Base-by-base conservation (phyloP, 2,113 vertebrate species). In the Thryonomys swinderianus region DNA sequence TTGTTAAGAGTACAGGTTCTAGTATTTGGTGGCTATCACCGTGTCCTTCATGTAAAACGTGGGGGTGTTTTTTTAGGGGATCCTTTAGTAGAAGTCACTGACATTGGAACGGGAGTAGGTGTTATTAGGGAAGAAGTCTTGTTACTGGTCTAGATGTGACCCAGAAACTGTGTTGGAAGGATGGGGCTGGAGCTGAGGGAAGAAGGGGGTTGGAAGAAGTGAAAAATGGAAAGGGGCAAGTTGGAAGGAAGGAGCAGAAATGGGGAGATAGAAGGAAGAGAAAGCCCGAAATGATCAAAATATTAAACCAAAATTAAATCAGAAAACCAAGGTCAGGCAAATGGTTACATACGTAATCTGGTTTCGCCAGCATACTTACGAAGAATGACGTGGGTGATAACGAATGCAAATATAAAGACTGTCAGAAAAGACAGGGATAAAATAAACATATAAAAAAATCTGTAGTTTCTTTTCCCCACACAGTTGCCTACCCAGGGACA, bases 391-490 rank as follows among this genome's bases (percentile, higher is more conserved):
- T 99, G 99, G 93, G 99, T 99, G 98, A 99, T 99, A 99, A 99
- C 99, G 95, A 99, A 99, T 98, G 99, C 99, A 97, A 99, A 99
- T 99, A 99, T 99, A 99, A 99, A 99, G 98, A 99, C 99, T 97
- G 99, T 99, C 98, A 99, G 99, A 99, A 99, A 99, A 98, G 99
- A 99, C 97, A 99, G 99, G 88, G 99, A 99, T 98, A 99, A 99
- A 99, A 99, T 99, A 98, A 99, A 99, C 99, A 99, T 99, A 99
- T 99, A 99, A 99, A 99, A 99, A 99, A 99, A 99, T 97, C 99
- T 99, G 99, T 99, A 99, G 99, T 99, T 99, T 99, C 99, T 99
- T 99, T 99, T 99, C 98, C 99, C 99, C 98, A 99, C 99, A 98
- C 99, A 99, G 99, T 99, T 99, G 98, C 99, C 99, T 98, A 99